Base-by-base conservation (phyloP, 2,113 vertebrate species). In the Eurystomus gularis region DNA sequence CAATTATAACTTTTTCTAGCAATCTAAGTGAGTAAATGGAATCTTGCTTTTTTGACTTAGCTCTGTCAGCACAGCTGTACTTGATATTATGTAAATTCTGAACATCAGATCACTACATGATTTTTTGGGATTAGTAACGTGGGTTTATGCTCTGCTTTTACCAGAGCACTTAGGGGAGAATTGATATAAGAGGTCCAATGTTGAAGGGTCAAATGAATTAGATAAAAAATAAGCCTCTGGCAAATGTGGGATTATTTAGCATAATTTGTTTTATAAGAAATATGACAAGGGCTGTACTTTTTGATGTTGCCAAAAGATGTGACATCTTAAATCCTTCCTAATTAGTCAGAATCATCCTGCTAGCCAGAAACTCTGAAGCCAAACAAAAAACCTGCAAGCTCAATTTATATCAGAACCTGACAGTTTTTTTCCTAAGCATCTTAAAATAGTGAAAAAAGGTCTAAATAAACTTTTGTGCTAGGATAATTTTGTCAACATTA, bases 281-380 rank as follows among this genome's bases (percentile, higher is more conserved):
- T 73, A 54, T 68, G 15, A n/a, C 35, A 88, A 76, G 39, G 44
- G 21, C 44, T 94, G 10, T 93, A 78, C 60, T 61, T 96, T 94
- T 95, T 93, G 81, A 31, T 78, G 26, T 77, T 91, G 35, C 35
- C 66, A 96, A 95, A 94, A 88, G 64, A 54, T 17, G 35, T 7
- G 17, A 88, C 89, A 64, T 86, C 24, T 82, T 87, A 75, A 77
- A 66, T 73, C 42, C 65, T 80, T 86, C 73, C 23, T 64, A 60
- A 17, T 55, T n/a, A 82, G 57, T 73, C n/a, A 90, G 31, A 72
- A 65, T 86, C 61, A 66, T 89, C 29, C 42, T 29, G 68, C 33
- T 54, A 91, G 46, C 28, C 80, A 88, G 90, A 97, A 66, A 49
- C n/a, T 61, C 54, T 72, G 28, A 88, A 57, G 20, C 31, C 33